A percentile compares a stretch with the other conserved stretches of the same genome.
phyloP scores from a whole-genome alignment of 2,888 invertebrate species.

The Caenorhabditis becei region DNA sequence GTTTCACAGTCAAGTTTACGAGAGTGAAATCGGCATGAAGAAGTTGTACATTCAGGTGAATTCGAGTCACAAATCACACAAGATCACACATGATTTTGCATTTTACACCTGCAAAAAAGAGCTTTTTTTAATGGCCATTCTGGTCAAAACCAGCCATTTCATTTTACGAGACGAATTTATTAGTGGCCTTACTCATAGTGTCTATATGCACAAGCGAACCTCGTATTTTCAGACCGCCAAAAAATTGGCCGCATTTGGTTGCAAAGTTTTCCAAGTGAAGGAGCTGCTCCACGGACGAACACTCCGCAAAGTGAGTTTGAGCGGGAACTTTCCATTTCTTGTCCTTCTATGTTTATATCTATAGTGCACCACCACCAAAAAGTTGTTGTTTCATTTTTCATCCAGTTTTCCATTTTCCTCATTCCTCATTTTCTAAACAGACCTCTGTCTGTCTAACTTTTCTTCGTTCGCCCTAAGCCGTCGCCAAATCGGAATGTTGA shows the following conservation, averaged over 20 bases:
- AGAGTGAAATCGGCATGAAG: conserved; percentile 86
- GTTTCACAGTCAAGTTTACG: conserved; percentile 86
- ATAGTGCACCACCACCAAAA: conserved; percentile 11
- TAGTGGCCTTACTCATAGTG: conserved; percentile 41
- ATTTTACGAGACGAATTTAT: conserved; percentile 27
- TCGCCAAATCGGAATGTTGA: conserved; percentile 56
- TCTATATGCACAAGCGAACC: conserved; percentile 39
- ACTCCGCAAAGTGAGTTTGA: conserved; percentile 84
- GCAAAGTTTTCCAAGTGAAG: conserved; percentile 86
- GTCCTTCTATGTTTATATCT: conserved; percentile 4
- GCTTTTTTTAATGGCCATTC: conserved; percentile 4
- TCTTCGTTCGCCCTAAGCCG: conserved; percentile 37
- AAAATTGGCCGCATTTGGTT: conserved; percentile 85
- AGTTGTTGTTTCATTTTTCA: conserved; percentile 40
- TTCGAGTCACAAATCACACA: conserved; percentile 4
- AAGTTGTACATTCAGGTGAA: conserved; percentile 85
- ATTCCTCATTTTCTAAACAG: conserved; percentile 22
- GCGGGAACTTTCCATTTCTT: background rate
- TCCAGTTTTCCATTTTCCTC: conserved; percentile 18
- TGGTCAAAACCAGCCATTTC: background rate
- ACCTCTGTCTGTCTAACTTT: conserved; percentile 36
- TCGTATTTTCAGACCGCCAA: conserved; percentile 84
- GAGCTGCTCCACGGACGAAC: conserved; percentile 85
- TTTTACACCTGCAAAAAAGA: conserved; percentile 21
- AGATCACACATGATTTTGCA: background rate